Base-by-base conservation (phyloP, 2,888 invertebrate genomes). In the Acanthoscelides obtectus region DNA sequence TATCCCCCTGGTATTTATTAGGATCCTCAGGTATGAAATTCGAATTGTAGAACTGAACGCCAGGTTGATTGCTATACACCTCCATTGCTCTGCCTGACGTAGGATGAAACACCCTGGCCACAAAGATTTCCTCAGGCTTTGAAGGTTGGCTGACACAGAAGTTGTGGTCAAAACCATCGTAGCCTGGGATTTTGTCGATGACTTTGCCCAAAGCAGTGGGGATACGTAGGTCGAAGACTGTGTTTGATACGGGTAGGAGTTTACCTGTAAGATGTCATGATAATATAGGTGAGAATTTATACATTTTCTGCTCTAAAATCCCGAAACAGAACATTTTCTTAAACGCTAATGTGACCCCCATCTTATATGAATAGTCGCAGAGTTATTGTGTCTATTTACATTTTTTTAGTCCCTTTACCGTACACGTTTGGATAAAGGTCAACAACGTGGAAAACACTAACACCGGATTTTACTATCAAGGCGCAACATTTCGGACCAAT, bases 41-140 rank as follows among this genome's bases (percentile, higher is more conserved):
- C 0, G 92, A 89, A 0, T 96, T 96, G 83, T 98, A 97, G 80
- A 98, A 92, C 84, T 97, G 97, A 72, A 97, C 89, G 0, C 96
- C 97, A 0, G 96, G 96, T 83, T 96, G 95, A 83, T 96, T 93
- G 73, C 95, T 93, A 78, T 90, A 92, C 0, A 96, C 89, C 83
- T 95, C 94, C 73, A 76, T 69, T 12, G 72, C 72, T 73, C 96
- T 88, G 0, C 96, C 96, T 22, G 89, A 88, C 19, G 82, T 77
- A 0, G 92, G 91, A 85, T 95, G 94, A 3, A 88, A 79, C 0
- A 90, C 91, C 78, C 91, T 90, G 20, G 92, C 91, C 45, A 92
- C 89, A 77, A 92, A 90, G 1, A 88, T 87, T 25, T 88, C 79
- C 66, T 87, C 88, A 76, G 89, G 89, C 4, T 87, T 84, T 0